Base-by-base conservation (phyloP, 2,888 invertebrate species). In the Orchestes rusci region DNA sequence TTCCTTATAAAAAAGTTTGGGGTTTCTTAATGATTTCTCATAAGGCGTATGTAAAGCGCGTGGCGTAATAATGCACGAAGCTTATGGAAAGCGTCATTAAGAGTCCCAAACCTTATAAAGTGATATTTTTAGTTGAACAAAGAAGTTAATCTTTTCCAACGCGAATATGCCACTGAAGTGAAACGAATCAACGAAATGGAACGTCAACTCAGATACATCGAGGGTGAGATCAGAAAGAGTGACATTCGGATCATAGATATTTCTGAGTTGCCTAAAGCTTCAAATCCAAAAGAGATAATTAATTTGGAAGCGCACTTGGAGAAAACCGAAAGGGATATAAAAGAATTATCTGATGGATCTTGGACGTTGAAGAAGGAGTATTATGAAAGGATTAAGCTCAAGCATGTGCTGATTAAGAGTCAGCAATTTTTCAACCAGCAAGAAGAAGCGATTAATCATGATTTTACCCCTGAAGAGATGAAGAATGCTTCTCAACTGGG, bases 321-420 rank as follows among this genome's bases (percentile, higher is more conserved):
- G 69, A 93, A 94, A 71, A 86, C 93, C 13, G 96, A 97, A 68
- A 87, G 87, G 56, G 96, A 97, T 68, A 82, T 97, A 54, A 75
- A 89, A 41, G 95, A 96, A 70, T 75, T 97, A 51, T 90, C 92
- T 45, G 85, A 86, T 61, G 96, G 94, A 66, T 89, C 91, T 5
- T 85, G 92, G 48, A 92, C 89, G 61, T 68, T 96, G 59, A 90
- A 91, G 70, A 84, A 85, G 56, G 95, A 95, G 68, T 94, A 76
- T 64, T 72, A 91, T 53, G 94, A 95, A 66, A 73, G 96, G 60
- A 88, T 87, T 1, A 95, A 97, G 68, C 69, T 96, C 58, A 83
- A 77, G 55, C 86, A 91, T 62, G 94, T 96, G 23, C 75, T 97
- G 39, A 84, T 88, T 66, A 94, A 92, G 66, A 93, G 96, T 0